Evolutionary conservation across 1,140 invertebrate species (phyloP), one percentile per base, ranked within the genome.

Genomic region (Oncopodura yosiiana): DNA sequence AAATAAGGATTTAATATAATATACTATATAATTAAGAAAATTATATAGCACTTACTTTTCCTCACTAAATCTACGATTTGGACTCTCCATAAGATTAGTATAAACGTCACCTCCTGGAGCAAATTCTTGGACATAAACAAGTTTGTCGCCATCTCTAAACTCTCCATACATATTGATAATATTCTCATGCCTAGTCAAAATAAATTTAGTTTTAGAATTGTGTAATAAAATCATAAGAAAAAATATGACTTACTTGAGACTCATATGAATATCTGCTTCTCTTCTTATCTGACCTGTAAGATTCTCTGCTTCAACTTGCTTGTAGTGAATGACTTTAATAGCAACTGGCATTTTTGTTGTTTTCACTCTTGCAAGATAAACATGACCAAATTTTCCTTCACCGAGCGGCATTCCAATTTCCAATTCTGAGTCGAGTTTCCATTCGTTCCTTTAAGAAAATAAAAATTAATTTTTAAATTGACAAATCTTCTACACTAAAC

Each of bases 261-360:
- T 87, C 24, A 86, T 84, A 66, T 97, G 93, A 68, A 97, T 97
- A 76, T 96, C 93, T 66, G 96, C 93, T 77, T 97, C 94, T 63
- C 92, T 74, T 61, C 91, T 70, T 0, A 89, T 80, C 71, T 93
- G 87, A 53, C 83, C 77, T 65, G 89, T 85, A 48, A 91, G 85
- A 45, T 75, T 73, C 8, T 79, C 79, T 64, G 83, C 81, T 3
- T 78, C 71, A 27, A 94, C 73, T 71, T 94, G 87, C 14, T 77
- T 77, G 71, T 93, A 93, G 60, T 89, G 86, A 18, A 94, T 71
- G 1, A 89, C 86, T 75, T 97, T 97, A 42, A 98, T 74, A 3
- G 94, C 94, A 23, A 96, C 84, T 66, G 94, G 76, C 63, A 80
- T 90, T 36, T 87, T 79, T 34, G 85, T 84, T 55, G 77, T 76